Percentiles rank a stretch among this genome's conserved stretches.
Evolutionary conservation across 2,797 vertebrate species (phyloP).

Genomic region (Trematomus bernacchii): DNA sequence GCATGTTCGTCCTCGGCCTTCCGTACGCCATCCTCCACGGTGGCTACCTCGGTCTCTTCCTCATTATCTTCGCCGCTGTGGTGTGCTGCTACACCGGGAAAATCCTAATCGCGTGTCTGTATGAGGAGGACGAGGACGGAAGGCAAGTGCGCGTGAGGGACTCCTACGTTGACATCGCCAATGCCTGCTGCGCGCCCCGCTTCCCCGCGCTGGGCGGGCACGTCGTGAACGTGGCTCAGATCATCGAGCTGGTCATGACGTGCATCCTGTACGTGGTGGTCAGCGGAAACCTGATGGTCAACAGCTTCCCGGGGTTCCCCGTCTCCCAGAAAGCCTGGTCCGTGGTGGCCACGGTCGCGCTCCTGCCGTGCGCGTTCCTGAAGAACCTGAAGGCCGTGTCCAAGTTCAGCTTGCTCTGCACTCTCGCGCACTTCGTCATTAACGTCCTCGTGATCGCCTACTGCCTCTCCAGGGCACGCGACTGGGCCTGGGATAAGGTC

Average conservation of each 20-base stretch:
- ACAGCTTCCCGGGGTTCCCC: slow-evolving; percentile 93
- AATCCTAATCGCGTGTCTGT: slow-evolving; percentile 95
- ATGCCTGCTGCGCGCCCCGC: slow-evolving; percentile 93
- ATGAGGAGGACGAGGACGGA: slow-evolving; percentile 96
- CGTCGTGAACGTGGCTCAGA: slow-evolving; percentile 95
- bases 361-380: slow-evolving; percentile 94
- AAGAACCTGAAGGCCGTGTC: slow-evolving; percentile 96
- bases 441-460: slow-evolving; percentile 95
- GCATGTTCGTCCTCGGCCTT: slow-evolving; percentile 97
- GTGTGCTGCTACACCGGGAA: slow-evolving; percentile 98
- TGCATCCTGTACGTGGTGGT: slow-evolving; percentile 98
- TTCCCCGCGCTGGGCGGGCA: slow-evolving; percentile 92
- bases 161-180: slow-evolving; percentile 96
- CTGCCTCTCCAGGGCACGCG: slow-evolving; percentile 92
- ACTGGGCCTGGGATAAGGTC: slow-evolving; percentile 98
- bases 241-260: slow-evolving; percentile 98
- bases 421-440: slow-evolving; percentile 93
- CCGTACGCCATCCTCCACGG: slow-evolving; percentile 97
- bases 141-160: slow-evolving; percentile 93
- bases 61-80: slow-evolving; percentile 95
- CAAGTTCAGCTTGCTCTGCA: slow-evolving; percentile 95
- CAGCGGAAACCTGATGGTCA: slow-evolving; percentile 96
- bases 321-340: slow-evolving; percentile 97
- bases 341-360: slow-evolving; percentile 90
- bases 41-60: slow-evolving; percentile 96